These are phyloP conservation scores for Bedellia somnulentella DNA, from an alignment of 2,888 invertebrate species.

Conservation along the genomic window DNA sequence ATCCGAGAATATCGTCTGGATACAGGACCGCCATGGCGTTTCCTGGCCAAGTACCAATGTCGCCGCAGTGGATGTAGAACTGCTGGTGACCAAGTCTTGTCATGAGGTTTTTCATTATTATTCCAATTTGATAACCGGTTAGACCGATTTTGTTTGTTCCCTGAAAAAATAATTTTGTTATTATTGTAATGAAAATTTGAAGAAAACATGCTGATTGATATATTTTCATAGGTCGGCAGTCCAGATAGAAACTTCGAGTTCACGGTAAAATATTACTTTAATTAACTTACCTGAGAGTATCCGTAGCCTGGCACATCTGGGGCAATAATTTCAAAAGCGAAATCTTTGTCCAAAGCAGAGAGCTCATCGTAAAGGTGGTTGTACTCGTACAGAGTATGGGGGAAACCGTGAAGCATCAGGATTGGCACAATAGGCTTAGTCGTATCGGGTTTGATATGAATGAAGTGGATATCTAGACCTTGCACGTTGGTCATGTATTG, in stretches of 20 bases:
- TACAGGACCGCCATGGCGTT: slow-evolving; percentile 53
- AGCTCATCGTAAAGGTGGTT: not conserved
- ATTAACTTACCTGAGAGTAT: slow-evolving; percentile 6
- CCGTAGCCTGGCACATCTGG: slow-evolving; percentile 23
- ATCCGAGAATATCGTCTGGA: slow-evolving; percentile 36
- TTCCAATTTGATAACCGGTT: slow-evolving; percentile 40
- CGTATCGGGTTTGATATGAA: too few relatives aligned
- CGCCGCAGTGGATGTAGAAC: slow-evolving; percentile 68
- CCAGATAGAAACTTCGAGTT: too few relatives aligned
- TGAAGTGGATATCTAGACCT: too few relatives aligned
- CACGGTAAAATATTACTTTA: too few relatives aligned
- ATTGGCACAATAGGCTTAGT: too few relatives aligned
- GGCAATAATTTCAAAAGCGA: slow-evolving; percentile 52
- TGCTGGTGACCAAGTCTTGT: slow-evolving; percentile 53
- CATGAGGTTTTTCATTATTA: slow-evolving; percentile 64
- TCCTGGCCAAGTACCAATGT: slow-evolving; percentile 65
- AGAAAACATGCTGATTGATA: too few relatives aligned
- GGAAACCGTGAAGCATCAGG: slow-evolving; percentile 62
- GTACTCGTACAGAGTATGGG: slow-evolving; percentile 11
- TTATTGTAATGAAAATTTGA: too few relatives aligned
- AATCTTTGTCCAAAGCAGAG: slow-evolving; percentile 19
- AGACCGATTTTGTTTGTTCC: slow-evolving; percentile 48
- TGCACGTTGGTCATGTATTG: slow-evolving; percentile 78
- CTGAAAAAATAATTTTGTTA: too few relatives aligned
- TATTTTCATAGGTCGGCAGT: too few relatives aligned